Evolutionary conservation across 2,113 vertebrate genomes (phyloP).

Genomic region (Elephantulus edwardii): DNA sequence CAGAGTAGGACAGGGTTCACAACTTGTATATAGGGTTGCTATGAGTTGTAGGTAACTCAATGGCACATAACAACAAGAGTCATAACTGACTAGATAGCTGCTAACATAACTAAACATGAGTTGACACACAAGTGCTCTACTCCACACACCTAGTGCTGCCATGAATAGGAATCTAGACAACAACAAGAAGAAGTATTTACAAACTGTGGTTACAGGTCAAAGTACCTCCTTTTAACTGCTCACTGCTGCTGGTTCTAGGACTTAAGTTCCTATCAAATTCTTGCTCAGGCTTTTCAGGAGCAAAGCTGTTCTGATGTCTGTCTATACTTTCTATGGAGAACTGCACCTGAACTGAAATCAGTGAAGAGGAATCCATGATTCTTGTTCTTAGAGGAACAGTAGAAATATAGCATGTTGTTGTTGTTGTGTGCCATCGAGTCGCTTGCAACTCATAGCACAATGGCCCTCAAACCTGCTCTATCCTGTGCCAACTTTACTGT

Average conservation of each 20-base stretch:
- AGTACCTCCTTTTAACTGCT: slow-evolving; percentile 15
- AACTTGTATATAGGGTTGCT: too few relatives aligned
- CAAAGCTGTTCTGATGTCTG: background rate
- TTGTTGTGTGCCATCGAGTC: too few relatives aligned
- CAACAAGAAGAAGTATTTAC: background rate
- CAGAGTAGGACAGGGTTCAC: too few relatives aligned
- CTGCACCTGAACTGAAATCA: background rate
- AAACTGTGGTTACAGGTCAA: background rate
- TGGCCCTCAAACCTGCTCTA: too few relatives aligned
- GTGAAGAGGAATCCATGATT: background rate
- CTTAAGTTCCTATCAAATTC: background rate
- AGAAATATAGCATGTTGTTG: slow-evolving; percentile 36
- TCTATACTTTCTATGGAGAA: background rate
- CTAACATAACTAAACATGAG: too few relatives aligned
- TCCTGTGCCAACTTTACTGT: too few relatives aligned
- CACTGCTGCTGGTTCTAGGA: background rate
- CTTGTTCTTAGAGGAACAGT: slow-evolving; percentile 17
- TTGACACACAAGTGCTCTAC: too few relatives aligned
- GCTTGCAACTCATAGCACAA: too few relatives aligned
- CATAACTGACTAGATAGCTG: too few relatives aligned
- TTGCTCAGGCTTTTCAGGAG: background rate
- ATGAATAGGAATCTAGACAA: background rate
- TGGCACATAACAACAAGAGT: too few relatives aligned
- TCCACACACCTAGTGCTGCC: background rate
- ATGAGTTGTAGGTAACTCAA: too few relatives aligned